Percentiles rank a stretch among this genome's conserved stretches.
Conservation (phyloP, 2,888 invertebrate species). For the Eristalinus sepulchralis region DNA sequence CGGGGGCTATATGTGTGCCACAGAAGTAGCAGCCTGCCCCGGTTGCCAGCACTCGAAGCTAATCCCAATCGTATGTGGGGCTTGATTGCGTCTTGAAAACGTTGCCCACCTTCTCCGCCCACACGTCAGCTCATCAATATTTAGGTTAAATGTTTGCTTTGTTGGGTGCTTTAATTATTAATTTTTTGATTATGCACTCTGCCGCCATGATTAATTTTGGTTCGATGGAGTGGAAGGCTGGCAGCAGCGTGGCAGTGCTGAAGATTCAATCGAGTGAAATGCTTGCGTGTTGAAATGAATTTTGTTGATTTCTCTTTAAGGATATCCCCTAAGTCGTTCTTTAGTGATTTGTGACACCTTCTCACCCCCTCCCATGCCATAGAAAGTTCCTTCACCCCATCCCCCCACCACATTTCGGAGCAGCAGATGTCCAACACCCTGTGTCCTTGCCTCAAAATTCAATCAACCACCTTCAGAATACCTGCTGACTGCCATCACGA, state of each 20-base stretch:
- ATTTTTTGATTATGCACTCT: not conserved
- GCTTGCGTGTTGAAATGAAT: no score
- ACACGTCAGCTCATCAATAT: not conserved
- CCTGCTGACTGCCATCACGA: not conserved
- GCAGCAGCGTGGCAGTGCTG: no score
- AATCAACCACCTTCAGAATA: not conserved
- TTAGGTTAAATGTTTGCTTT: slow-evolving; percentile 6
- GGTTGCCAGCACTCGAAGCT: not conserved
- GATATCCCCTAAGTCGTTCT: no score
- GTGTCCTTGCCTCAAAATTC: not conserved
- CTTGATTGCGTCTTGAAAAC: slow-evolving; percentile 27
- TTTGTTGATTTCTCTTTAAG: no score
- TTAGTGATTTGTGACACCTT: no score
- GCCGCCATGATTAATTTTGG: not conserved
- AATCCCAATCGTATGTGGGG: slow-evolving; percentile 22
- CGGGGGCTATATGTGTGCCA: not conserved
- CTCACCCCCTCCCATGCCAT: not conserved
- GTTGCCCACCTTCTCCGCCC: not conserved
- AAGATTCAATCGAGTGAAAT: no score
- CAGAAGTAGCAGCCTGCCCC: not conserved
- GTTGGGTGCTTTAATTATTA: not conserved
- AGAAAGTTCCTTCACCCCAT: no score
- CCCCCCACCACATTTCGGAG: no score
- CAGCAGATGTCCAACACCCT: not conserved
- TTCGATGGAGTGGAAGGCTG: not conserved